Conservation (phyloP, 2,888 invertebrate genomes). For the Mythimna ferrago region DNA sequence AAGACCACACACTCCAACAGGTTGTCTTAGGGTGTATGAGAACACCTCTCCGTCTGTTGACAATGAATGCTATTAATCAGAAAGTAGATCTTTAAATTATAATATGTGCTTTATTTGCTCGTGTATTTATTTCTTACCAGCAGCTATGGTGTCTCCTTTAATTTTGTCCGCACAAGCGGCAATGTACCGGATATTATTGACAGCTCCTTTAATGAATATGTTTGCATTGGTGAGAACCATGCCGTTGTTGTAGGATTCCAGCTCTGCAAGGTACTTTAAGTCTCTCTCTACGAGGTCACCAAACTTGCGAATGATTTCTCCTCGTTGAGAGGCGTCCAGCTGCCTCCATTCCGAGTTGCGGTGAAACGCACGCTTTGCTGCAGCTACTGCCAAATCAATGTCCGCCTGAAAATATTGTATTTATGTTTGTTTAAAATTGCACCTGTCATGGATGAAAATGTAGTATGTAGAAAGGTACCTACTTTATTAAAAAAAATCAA, state of each 20-base stretch:
- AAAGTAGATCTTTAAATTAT: neutral
- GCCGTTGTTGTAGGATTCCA: slow-evolving; percentile 98
- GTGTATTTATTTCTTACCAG: slow-evolving; percentile 68
- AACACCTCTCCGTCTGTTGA: slow-evolving; percentile 93
- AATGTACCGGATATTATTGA: slow-evolving; percentile 92
- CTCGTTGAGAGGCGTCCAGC: slow-evolving; percentile 95
- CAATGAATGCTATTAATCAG: neutral
- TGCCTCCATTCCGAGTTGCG: slow-evolving; percentile 93
- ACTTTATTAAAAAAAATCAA: neutral
- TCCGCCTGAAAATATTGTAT: slow-evolving; percentile 89
- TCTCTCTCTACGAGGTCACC: slow-evolving; percentile 94
- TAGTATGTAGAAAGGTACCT: neutral
- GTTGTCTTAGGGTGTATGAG: slow-evolving; percentile 91
- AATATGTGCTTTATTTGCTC: neutral
- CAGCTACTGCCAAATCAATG: slow-evolving; percentile 94
- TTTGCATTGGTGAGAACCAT: slow-evolving; percentile 93
- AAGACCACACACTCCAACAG: slow-evolving; percentile 94
- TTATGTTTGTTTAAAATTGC: neutral
- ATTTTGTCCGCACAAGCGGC: slow-evolving; percentile 98
- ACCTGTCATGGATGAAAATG: neutral
- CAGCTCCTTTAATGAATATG: slow-evolving; percentile 87
- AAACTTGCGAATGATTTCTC: slow-evolving; percentile 92
- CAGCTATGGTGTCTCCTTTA: slow-evolving; percentile 93
- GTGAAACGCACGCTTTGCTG: slow-evolving; percentile 92
- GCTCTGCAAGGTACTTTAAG: slow-evolving; percentile 95